phyloP scores from a whole-genome alignment of 2,797 vertebrate species.

The Austrolebias charrua region DNA sequence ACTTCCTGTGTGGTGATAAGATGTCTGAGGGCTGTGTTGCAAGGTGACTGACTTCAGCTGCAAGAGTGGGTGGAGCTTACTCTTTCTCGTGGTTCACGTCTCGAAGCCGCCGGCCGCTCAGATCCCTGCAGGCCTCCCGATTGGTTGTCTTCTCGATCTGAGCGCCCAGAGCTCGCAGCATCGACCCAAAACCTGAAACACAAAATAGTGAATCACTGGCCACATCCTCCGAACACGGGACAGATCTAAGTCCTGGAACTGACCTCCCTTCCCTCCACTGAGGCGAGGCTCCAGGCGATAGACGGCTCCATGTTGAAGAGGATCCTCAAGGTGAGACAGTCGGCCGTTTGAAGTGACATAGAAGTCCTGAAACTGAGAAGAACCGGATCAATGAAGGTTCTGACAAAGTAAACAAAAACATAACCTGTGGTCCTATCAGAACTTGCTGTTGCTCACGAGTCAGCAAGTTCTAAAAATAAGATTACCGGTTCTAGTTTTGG shows the following conservation, averaged over 20 bases:
- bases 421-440: too few species aligned
- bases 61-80: conserved; percentile 70
- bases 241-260: conserved; percentile 1
- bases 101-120: conserved; percentile 91
- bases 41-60: neutral
- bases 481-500: too few species aligned
- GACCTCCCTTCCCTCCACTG: conserved; percentile 94
- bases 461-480: too few species aligned
- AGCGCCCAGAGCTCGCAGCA: conserved; percentile 94
- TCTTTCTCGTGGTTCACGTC: conserved; percentile 98
- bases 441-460: too few species aligned
- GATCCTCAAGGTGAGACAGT: conserved; percentile 45
- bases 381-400: neutral
- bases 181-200: conserved; percentile 92
- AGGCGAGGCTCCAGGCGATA: conserved; percentile 90
- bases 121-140: conserved; percentile 92
- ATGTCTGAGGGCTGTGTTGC: neutral
- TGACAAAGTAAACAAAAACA: too few species aligned
- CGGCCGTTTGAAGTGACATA: conserved; percentile 84
- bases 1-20: too few species aligned
- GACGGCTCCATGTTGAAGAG: conserved; percentile 77
- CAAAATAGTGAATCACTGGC: neutral
- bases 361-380: conserved; percentile 64
- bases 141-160: conserved; percentile 99
- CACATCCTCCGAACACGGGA: too few species aligned